Conservation (phyloP, 2,113 vertebrate genomes). For the Zapornia atra region DNA sequence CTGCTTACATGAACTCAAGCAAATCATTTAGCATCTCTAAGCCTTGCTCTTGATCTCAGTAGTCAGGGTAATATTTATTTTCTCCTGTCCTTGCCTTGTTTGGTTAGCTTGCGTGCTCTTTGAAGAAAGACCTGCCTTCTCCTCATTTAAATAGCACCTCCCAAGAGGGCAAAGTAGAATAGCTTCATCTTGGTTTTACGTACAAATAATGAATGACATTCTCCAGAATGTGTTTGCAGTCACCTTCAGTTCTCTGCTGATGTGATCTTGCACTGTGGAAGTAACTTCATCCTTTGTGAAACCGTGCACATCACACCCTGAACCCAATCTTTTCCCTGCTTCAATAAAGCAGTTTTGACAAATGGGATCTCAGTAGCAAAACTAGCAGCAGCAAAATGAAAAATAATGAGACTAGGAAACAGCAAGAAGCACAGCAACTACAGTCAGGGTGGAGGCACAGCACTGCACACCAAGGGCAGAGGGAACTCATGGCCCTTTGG, state of each 20-base stretch:
- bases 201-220: background rate
- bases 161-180: constrained; percentile 7
- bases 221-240: background rate
- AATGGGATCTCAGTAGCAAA: background rate
- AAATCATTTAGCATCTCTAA: background rate
- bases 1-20: background rate
- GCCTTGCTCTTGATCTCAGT: background rate
- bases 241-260: constrained; percentile 21
- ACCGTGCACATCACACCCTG: background rate
- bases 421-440: background rate
- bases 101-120: background rate
- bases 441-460: background rate
- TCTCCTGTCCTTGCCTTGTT: constrained; percentile 12
- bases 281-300: background rate
- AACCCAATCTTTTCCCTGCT: background rate
- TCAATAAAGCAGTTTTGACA: background rate
- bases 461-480: background rate
- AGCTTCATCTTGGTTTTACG: background rate
- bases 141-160: constrained; percentile 26
- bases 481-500: background rate
- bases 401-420: background rate
- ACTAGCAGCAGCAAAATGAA: background rate
- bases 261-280: background rate
- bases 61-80: constrained; percentile 21
- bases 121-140: constrained; percentile 27